Evolutionary conservation across 2,797 vertebrate genomes (phyloP), one percentile per base, ranked within the genome.

Genomic region (Anguilla megastoma): DNA sequence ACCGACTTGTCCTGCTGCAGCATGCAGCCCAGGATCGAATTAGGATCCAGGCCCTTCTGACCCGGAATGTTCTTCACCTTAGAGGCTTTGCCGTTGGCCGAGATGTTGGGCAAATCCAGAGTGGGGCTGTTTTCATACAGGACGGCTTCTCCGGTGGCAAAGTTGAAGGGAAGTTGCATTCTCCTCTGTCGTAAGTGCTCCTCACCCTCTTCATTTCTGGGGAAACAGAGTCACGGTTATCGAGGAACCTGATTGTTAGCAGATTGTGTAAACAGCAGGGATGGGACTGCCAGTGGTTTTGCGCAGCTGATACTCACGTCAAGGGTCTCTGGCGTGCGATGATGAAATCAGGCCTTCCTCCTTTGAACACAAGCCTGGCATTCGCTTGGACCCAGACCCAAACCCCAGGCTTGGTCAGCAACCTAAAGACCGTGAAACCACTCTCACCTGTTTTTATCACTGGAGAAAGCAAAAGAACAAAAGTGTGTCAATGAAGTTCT

Each of bases 361-460:
- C 94, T 90, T 96, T 97, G 52, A 95, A 96, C 33, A 97, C 92
- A 88, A 97, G 56, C 58, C 96, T 88, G 88, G 96, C 96, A 24
- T 92, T 96, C 76, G 96, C 69, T 92, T 97, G 96, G 36, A 97
- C 95, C 96, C 96, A 97, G 33, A 96, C 4, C 96, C 96, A 97
- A 0, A 33, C 54, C 10, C 91, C 82, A 0, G n/a, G 71, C 84
- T 96, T 97, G 9, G 93, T 48, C 88, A 97, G 93, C 58, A 97
- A 94, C 76, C 96, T 92, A 91, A 97, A 97, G 91, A 95, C 74
- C 2, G 92, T 95, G 90, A 96, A 93, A 10, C 96, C 96, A 18
- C 89, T 96, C 21, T 96, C 95, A 27, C 96, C 96, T 0, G 96
- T 96, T 89, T 96, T 96, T 0, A 97, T 96, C 96, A 97, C 96